phyloP scores from a whole-genome alignment of 2,113 vertebrate species.

The Cephalophus harveyi region DNA sequence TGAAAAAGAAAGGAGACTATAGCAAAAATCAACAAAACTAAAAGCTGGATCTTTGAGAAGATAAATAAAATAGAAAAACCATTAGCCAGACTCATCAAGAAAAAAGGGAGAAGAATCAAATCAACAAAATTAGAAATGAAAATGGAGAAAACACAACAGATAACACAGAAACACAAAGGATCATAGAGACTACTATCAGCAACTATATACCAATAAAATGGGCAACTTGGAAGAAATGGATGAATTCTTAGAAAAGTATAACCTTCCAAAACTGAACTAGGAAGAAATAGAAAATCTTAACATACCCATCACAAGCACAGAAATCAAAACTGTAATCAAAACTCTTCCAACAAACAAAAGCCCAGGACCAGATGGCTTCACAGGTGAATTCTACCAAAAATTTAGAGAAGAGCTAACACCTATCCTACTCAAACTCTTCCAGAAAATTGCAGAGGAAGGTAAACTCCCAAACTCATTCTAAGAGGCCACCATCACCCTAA shows the following conservation, averaged over 20 bases:
- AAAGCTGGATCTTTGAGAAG: neutral
- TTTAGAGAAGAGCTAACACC: neutral
- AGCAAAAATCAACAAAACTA: neutral
- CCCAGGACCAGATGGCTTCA: neutral
- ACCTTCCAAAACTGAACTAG: neutral
- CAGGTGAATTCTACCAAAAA: neutral
- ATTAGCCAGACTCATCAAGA: neutral
- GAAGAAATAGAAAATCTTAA: neutral
- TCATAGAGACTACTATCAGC: neutral
- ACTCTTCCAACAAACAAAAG: neutral
- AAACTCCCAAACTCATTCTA: neutral
- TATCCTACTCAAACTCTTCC: neutral
- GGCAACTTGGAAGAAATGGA: neutral
- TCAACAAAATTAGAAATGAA: neutral
- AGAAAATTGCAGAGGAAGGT: neutral
- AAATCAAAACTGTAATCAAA: neutral
- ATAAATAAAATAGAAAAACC: neutral
- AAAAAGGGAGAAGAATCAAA: neutral
- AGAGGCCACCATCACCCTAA: neutral
- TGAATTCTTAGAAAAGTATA: neutral
- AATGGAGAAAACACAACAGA: neutral
- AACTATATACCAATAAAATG: neutral
- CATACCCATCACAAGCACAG: neutral
- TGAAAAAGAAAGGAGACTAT: neutral
- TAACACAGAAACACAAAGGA: neutral